Evolutionary conservation across 1,140 invertebrate genomes (phyloP).

Genomic region (Tetramorium parvispinum): DNA sequence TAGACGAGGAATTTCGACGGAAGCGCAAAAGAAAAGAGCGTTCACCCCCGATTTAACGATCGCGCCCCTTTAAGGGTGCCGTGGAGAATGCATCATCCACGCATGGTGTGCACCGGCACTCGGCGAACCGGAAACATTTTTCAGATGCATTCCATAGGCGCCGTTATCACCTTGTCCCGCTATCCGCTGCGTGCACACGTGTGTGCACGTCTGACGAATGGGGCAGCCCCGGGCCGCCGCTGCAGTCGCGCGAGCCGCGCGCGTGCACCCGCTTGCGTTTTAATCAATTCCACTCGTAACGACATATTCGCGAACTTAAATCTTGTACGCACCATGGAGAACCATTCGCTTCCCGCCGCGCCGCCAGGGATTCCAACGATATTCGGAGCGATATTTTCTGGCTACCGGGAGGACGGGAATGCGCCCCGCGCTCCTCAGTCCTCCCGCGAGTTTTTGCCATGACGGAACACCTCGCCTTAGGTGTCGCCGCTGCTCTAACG

Average conservation of each 20-base stretch:
- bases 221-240: constrained; percentile 13
- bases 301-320: constrained; percentile 49
- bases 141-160: constrained; percentile 52
- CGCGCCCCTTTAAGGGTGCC: constrained; percentile 39
- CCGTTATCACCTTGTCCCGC: constrained; percentile 54
- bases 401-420: neutral
- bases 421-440: neutral
- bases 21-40: neutral
- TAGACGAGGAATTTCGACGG: neutral
- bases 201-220: constrained; percentile 33
- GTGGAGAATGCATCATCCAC: constrained; percentile 46
- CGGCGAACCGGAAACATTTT: constrained; percentile 55
- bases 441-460: neutral
- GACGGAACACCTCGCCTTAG: neutral
- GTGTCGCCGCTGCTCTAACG: constrained; percentile 2
- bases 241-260: neutral
- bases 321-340: constrained; percentile 17
- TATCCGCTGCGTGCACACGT: constrained; percentile 17
- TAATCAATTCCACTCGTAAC: constrained; percentile 47
- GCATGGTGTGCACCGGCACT: constrained; percentile 21
- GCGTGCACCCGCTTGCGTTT: constrained; percentile 17
- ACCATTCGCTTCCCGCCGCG: neutral
- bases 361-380: neutral
- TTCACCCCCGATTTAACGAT: constrained; percentile 37
- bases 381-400: constrained; percentile 27